These are phyloP conservation scores for Lottia gigantea DNA, from an alignment of 2,888 invertebrate genomes.

Conservation along the genomic window DNA sequence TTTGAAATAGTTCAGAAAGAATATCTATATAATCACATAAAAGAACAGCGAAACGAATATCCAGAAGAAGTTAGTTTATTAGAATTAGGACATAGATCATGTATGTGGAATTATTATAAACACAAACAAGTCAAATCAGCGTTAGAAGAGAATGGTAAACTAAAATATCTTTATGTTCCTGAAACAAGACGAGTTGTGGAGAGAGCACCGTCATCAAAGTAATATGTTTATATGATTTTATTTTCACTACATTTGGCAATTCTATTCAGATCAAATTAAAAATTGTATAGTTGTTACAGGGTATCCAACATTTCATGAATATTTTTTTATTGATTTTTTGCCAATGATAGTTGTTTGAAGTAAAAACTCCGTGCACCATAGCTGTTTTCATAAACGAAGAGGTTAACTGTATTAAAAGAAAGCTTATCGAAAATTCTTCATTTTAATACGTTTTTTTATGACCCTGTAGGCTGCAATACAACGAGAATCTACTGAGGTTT, in stretches of 20 bases:
- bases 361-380: no score
- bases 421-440: no score
- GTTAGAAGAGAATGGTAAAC: conserved; percentile 43
- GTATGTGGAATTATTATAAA: conserved; percentile 52
- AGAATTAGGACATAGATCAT: conserved; percentile 44
- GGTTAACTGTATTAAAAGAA: no score
- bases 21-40: conserved; percentile 36
- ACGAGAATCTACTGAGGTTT: conserved; percentile 49
- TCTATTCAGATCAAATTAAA: no score
- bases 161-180: conserved; percentile 37
- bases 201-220: conserved; percentile 43
- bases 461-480: conserved; percentile 39
- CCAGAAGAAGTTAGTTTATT: conserved; percentile 40
- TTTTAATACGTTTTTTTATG: no score
- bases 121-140: conserved; percentile 40
- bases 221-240: neutral
- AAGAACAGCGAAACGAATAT: conserved; percentile 40
- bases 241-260: no score
- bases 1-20: conserved; percentile 48
- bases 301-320: no score
- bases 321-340: no score
- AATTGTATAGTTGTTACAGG: no score
- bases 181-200: conserved; percentile 30
- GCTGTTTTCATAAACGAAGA: no score
- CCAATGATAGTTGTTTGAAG: no score